Percentiles rank a stretch among this genome's conserved stretches.
These are phyloP conservation scores for Chelon labrosus DNA, from an alignment of 2,797 vertebrate species.

Conservation along the genomic window DNA sequence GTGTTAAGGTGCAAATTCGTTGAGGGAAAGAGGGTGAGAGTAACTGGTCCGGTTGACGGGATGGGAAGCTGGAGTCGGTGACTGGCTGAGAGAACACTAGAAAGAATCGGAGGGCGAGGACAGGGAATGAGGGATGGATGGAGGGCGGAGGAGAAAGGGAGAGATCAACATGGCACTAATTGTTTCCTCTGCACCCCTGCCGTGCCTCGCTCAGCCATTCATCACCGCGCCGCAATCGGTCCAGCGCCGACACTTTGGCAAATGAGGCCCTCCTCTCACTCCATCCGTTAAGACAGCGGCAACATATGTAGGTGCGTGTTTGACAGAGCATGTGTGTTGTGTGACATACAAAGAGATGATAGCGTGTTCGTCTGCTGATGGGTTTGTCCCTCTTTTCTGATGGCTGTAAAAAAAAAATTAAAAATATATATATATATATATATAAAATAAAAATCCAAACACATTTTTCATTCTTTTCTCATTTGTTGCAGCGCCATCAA, in stretches of 20 bases:
- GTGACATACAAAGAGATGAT: conserved; percentile 44
- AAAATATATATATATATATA: neutral
- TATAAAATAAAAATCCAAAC: conserved; percentile 17
- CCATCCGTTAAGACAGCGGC: conserved; percentile 59
- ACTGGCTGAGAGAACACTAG: conserved; percentile 46
- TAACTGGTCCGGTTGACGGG: conserved; percentile 41
- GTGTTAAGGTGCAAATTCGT: conserved; percentile 43
- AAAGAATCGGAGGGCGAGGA: conserved; percentile 43
- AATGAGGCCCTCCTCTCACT: conserved; percentile 69
- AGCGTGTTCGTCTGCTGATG: conserved; percentile 16
- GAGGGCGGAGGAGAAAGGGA: conserved; percentile 61
- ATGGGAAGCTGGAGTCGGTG: conserved; percentile 44
- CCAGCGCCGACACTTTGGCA: conserved; percentile 69
- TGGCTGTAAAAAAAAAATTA: neutral
- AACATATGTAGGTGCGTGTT: conserved; percentile 55
- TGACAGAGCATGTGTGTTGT: conserved; percentile 31
- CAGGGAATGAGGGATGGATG: conserved; percentile 56
- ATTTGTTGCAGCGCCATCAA: conserved; percentile 57
- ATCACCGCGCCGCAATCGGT: conserved; percentile 74
- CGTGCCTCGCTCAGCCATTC: conserved; percentile 68
- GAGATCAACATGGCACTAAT: conserved; percentile 82
- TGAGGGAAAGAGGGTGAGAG: neutral
- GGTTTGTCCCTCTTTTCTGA: conserved; percentile 18
- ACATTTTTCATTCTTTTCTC: conserved; percentile 62
- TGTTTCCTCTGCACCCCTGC: conserved; percentile 76